Conservation (phyloP, 2,888 invertebrate species). For the Rhabditophanes sp. region DNA sequence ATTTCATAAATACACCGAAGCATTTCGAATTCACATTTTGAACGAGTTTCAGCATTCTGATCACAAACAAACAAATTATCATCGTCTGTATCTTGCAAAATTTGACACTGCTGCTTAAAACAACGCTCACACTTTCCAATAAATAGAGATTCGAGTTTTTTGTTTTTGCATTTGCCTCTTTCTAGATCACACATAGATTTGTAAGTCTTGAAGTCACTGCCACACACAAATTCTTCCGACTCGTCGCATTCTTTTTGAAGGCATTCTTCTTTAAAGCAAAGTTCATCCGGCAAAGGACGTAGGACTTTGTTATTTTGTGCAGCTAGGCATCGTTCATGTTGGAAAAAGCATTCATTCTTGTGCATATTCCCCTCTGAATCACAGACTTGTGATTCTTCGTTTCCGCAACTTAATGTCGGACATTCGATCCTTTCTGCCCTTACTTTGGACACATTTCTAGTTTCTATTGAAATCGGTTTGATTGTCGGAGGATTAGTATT, state of each 20-base stretch:
- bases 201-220: slow-evolving; percentile 24
- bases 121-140: slow-evolving; percentile 31
- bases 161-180: slow-evolving; percentile 14
- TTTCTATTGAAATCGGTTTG: too few species aligned
- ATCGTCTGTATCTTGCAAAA: slow-evolving; percentile 13
- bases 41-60: slow-evolving; percentile 26
- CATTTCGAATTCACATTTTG: slow-evolving; percentile 38
- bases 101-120: slow-evolving; percentile 23
- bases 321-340: slow-evolving; percentile 31
- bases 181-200: slow-evolving; percentile 13
- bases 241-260: slow-evolving; percentile 11
- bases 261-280: slow-evolving; percentile 11
- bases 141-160: slow-evolving; percentile 25
- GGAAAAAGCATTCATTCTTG: slow-evolving; percentile 19
- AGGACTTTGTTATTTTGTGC: slow-evolving; percentile 17
- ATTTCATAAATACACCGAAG: slow-evolving; percentile 30
- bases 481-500: too few species aligned
- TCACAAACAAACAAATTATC: slow-evolving; percentile 33
- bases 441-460: slow-evolving; percentile 1
- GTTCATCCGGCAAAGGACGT: slow-evolving; percentile 11
- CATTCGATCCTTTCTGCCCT: slow-evolving; percentile 13
- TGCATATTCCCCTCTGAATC: slow-evolving; percentile 10
- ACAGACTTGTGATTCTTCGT: slow-evolving; percentile 13
- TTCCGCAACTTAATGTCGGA: slow-evolving; percentile 21
- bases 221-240: slow-evolving; percentile 22